Percentiles rank a stretch among this genome's conserved stretches.
Evolutionary conservation across 2,888 invertebrate species (phyloP).

Genomic region (Stratiomys singularior): DNA sequence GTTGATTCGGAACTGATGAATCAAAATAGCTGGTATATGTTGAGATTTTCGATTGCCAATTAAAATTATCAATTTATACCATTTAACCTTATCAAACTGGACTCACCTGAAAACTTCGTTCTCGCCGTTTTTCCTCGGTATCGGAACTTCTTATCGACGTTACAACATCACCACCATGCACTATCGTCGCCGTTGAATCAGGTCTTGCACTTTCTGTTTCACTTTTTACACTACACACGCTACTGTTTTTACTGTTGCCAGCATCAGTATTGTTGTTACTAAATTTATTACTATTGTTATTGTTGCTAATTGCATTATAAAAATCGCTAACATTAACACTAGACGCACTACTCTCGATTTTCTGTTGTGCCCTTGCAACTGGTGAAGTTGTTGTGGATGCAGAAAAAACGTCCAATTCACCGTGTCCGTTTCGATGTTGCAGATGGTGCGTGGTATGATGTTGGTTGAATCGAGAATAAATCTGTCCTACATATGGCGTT

Average conservation of each 20-base stretch:
- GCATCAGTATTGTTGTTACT: slow-evolving; percentile 49
- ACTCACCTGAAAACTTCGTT: slow-evolving; percentile 64
- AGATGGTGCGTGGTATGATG: slow-evolving; percentile 21
- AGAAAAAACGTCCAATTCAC: slow-evolving; percentile 47
- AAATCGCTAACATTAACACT: slow-evolving; percentile 26
- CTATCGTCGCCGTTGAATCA: slow-evolving; percentile 61
- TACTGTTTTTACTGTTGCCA: slow-evolving; percentile 50
- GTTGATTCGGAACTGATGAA: too few relatives aligned
- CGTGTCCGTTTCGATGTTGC: slow-evolving; percentile 22
- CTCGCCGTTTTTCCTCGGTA: slow-evolving; percentile 61
- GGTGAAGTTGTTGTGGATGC: slow-evolving; percentile 59
- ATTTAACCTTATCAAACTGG: background rate
- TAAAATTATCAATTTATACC: background rate
- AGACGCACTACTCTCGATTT: background rate
- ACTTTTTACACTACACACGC: slow-evolving; percentile 48
- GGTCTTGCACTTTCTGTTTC: slow-evolving; percentile 57
- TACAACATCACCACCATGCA: slow-evolving; percentile 46
- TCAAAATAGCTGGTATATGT: too few relatives aligned
- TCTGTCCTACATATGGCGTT: slow-evolving; percentile 44
- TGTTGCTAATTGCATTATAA: slow-evolving; percentile 50
- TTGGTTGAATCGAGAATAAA: slow-evolving; percentile 44
- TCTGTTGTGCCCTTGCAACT: background rate
- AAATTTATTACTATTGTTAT: slow-evolving; percentile 52
- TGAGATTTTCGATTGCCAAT: background rate
- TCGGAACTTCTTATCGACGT: slow-evolving; percentile 53